Base-by-base conservation (phyloP, 2,113 vertebrate genomes). In the Plotosus lineatus region DNA sequence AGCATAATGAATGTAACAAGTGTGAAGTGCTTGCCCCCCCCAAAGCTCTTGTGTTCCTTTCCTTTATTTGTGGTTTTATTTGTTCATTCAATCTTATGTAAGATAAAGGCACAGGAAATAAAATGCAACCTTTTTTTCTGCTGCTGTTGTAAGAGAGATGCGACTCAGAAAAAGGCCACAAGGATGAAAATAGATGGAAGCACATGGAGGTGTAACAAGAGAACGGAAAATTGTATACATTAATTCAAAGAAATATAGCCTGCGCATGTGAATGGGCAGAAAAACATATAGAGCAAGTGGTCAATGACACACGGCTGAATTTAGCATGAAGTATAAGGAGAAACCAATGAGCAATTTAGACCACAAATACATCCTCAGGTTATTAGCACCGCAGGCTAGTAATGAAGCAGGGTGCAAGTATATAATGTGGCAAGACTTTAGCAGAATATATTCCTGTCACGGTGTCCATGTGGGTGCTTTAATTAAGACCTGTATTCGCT, bases 1-100 rank as follows among this genome's bases (percentile, higher is more conserved):
- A 63, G 74, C 81, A 85, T 86, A 86, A 85, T 88, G 88, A 89
- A 85, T 55, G 83, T 51, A 84, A 85, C 71, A 81, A 72, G 58
- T 82, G 28, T 69, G 68, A 77, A 75, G 80, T 26, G 58, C 69
- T 63, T 76, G 69, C 46, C 26, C 33, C 33, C 56, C 56, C 31
- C n/a, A 40, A 23, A 55, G 66, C 77, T 80, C 65, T 68, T 83
- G 26, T 48, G 26, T 46, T 77, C 42, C 15, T 48, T 48, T 6
- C 14, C 31, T 69, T 72, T 50, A 72, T 28, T 48, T 50, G 26
- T 46, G 56, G 14, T 73, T 82, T 85, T 69, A 82, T 79, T 81
- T 78, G 74, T 81, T 83, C 68, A 79, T 58, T 77, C 15, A 36
- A 7, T 55, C 68, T 61, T 42, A 73, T 42, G 23, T 72, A 80